A percentile compares a stretch with the other conserved stretches of the same genome.
Evolutionary conservation across 1,140 invertebrate species (phyloP).

Genomic region (Macrosteles quadrilineatus): DNA sequence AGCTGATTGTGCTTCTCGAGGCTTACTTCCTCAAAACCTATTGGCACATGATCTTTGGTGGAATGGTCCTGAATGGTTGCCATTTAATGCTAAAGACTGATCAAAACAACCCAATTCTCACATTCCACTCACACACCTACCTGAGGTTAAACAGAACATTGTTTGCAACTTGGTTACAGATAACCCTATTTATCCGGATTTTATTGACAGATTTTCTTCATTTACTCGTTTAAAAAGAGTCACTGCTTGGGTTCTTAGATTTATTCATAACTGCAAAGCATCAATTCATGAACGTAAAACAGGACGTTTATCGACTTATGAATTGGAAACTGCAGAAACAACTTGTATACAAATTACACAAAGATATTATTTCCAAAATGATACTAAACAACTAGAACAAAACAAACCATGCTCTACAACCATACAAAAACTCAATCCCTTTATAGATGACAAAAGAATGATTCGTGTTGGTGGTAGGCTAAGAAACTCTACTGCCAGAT

Average conservation of each 20-base stretch:
- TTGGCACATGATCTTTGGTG: slow-evolving; percentile 31
- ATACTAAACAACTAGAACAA: background rate
- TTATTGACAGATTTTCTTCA: background rate
- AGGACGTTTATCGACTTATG: background rate
- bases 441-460: background rate
- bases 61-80: slow-evolving; percentile 17
- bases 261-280: background rate
- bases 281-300: background rate
- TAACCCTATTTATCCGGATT: background rate
- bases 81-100: background rate
- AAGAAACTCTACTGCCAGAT: background rate
- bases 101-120: background rate
- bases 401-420: background rate
- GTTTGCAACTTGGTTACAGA: background rate
- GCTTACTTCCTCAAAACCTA: slow-evolving; percentile 24
- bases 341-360: background rate
- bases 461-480: background rate
- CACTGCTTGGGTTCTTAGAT: background rate
- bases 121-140: too few relatives aligned
- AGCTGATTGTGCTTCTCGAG: slow-evolving; percentile 43
- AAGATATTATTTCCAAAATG: background rate
- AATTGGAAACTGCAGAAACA: background rate
- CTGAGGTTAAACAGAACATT: background rate
- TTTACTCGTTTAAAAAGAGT: background rate
- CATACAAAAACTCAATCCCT: background rate